These are phyloP conservation scores for Chironex yamaguchii DNA, from an alignment of 30 jellyfish, hydroid and myxozoan genomes.

Conservation along the genomic window DNA sequence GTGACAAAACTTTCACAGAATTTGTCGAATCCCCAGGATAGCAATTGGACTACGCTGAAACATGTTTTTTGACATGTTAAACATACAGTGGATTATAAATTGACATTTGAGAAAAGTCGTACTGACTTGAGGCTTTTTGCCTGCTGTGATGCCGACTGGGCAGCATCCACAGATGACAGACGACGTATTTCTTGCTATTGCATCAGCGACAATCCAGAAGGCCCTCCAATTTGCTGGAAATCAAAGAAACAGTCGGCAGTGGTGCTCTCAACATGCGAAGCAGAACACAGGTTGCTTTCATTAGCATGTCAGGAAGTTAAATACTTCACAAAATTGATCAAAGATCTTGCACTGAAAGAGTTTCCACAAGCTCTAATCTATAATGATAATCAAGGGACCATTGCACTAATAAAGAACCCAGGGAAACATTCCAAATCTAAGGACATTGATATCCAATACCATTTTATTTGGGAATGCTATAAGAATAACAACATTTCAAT, in stretches of 20 bases:
- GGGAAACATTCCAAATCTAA: no score
- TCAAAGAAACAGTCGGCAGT: conserved; percentile 62
- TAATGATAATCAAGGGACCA: conserved; percentile 50
- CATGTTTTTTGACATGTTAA: conserved; percentile 13
- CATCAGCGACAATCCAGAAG: conserved; percentile 3
- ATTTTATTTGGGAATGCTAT: no score
- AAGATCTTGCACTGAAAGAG: conserved; percentile 1
- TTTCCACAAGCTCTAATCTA: conserved; percentile 48
- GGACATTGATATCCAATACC: no score
- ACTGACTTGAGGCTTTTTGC: conserved; percentile 18
- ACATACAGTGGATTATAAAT: not conserved
- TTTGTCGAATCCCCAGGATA: not conserved
- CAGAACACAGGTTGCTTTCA: conserved; percentile 22
- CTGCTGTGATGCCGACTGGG: conserved; percentile 66
- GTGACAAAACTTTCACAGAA: not conserved
- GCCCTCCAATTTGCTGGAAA: conserved; percentile 67
- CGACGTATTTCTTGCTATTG: conserved; percentile 46
- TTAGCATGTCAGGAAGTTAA: conserved; percentile 54
- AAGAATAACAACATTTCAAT: no score
- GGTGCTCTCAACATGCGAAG: conserved; percentile 67
- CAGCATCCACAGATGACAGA: conserved; percentile 60
- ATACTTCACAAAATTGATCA: conserved; percentile 43
- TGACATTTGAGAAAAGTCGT: conserved; percentile 11
- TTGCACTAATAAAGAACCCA: no score
- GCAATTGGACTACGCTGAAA: not conserved